These are phyloP conservation scores for Drosophila ambigua DNA, from an alignment of 1,140 invertebrate genomes.

Conservation along the genomic window DNA sequence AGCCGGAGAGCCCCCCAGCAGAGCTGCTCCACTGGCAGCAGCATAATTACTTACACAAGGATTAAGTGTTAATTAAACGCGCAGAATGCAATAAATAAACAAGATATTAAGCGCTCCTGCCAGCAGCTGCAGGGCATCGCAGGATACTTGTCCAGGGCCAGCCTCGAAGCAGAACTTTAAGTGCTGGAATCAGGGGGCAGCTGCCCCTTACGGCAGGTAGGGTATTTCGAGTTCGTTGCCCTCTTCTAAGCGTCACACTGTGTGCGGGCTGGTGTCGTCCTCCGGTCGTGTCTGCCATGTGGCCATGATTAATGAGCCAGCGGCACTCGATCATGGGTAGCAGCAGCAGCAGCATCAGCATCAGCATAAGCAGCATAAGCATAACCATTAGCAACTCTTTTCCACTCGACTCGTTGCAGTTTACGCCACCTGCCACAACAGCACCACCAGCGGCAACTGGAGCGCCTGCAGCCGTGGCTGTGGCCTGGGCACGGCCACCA, in stretches of 20 bases:
- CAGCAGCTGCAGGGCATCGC: slow-evolving; percentile 9
- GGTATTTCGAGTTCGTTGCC: neutral
- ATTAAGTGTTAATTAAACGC: slow-evolving; percentile 82
- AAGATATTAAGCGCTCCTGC: slow-evolving; percentile 74
- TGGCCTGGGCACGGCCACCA: slow-evolving; percentile 87
- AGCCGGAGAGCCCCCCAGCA: slow-evolving; percentile 32
- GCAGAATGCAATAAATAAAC: slow-evolving; percentile 81
- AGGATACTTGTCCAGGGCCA: neutral
- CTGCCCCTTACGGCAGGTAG: neutral
- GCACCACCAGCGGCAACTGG: slow-evolving; percentile 85
- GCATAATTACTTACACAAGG: slow-evolving; percentile 80
- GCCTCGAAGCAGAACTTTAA: neutral
- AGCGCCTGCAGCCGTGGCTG: slow-evolving; percentile 87
- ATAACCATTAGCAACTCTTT: slow-evolving; percentile 40
- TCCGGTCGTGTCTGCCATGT: neutral
- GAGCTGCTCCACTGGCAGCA: slow-evolving; percentile 22
- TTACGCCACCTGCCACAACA: slow-evolving; percentile 84
- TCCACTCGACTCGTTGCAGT: slow-evolving; percentile 65
- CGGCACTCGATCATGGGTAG: slow-evolving; percentile 18
- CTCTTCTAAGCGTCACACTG: neutral
- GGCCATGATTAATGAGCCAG: slow-evolving; percentile 20
- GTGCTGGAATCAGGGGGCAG: neutral
- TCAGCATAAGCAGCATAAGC: slow-evolving; percentile 21
- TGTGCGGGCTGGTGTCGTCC: too few species aligned
- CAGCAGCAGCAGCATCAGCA: neutral